Conservation (phyloP, 1,140 invertebrate species). For the Euwallacea similis region DNA sequence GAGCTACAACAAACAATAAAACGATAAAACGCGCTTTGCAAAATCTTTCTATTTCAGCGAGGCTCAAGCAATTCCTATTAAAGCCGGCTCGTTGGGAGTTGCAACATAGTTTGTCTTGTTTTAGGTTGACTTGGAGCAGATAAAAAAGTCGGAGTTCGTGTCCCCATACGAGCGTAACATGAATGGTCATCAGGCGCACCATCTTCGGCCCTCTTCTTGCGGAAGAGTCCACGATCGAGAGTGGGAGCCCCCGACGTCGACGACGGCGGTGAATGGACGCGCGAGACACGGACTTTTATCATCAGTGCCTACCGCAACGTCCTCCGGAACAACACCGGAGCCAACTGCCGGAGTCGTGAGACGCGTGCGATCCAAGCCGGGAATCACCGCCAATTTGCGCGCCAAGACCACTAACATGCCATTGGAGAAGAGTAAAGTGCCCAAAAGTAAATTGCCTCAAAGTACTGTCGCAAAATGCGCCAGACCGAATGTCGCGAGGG, state of each 20-base stretch:
- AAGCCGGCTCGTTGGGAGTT: no score
- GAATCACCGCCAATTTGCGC: slow-evolving; percentile 23
- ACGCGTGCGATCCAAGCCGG: slow-evolving; percentile 8
- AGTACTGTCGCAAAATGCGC: background rate
- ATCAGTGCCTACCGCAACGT: slow-evolving; percentile 49
- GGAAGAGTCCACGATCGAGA: slow-evolving; percentile 45
- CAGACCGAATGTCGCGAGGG: slow-evolving; percentile 21
- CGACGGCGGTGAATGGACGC: slow-evolving; percentile 33
- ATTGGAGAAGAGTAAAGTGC: slow-evolving; percentile 9
- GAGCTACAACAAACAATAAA: no score
- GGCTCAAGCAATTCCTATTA: no score
- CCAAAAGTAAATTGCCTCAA: slow-evolving; percentile 23
- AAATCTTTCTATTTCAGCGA: no score
- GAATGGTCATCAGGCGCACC: slow-evolving; percentile 45
- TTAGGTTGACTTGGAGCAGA: slow-evolving; percentile 50
- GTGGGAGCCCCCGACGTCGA: slow-evolving; percentile 48
- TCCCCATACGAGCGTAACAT: slow-evolving; percentile 45
- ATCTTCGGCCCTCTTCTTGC: slow-evolving; percentile 41
- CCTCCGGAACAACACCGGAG: slow-evolving; percentile 31
- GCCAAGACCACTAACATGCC: slow-evolving; percentile 32
- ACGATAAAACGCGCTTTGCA: no score
- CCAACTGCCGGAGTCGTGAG: slow-evolving; percentile 13
- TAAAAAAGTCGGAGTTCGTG: slow-evolving; percentile 49
- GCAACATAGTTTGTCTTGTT: background rate
- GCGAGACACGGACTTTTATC: slow-evolving; percentile 22